Percentiles rank a stretch among this genome's conserved stretches.
phyloP scores from a whole-genome alignment of 2,113 vertebrate genomes.

The Percina caprodes region DNA sequence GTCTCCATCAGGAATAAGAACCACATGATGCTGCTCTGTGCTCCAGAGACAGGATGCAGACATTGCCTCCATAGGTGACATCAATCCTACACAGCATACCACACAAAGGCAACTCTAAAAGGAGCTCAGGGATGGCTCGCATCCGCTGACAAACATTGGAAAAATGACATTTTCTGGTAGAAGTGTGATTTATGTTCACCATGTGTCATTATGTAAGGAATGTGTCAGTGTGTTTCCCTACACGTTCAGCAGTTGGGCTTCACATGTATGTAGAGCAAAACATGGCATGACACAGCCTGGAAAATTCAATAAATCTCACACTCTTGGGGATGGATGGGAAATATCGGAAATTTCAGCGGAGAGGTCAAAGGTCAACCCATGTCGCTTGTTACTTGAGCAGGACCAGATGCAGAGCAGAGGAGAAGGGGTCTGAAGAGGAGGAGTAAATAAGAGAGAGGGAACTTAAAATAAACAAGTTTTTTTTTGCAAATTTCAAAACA shows the following conservation, averaged over 20 bases:
- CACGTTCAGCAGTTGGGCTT: constrained; percentile 52
- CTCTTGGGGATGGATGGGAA: constrained; percentile 52
- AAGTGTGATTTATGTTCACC: constrained; percentile 60
- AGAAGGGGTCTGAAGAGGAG: background rate
- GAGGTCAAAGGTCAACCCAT: constrained; percentile 66
- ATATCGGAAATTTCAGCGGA: constrained; percentile 57
- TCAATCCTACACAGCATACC: background rate
- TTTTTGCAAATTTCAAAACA: background rate
- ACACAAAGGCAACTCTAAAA: constrained; percentile 10
- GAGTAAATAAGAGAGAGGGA: background rate
- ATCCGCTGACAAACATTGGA: constrained; percentile 1
- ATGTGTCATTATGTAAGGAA: constrained; percentile 64
- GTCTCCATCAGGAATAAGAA: constrained; percentile 20
- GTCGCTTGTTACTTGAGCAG: constrained; percentile 48
- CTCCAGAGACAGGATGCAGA: constrained; percentile 3
- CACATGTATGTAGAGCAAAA: constrained; percentile 47
- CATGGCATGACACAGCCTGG: constrained; percentile 51
- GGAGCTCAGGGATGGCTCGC: constrained; percentile 8
- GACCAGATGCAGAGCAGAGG: constrained; percentile 61
- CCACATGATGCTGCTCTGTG: constrained; percentile 17
- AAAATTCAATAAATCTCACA: constrained; percentile 73
- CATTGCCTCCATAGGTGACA: background rate
- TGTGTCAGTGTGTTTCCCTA: constrained; percentile 63
- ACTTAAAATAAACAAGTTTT: constrained; percentile 4
- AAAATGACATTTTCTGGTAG: constrained; percentile 49